Base-by-base conservation (phyloP, 2,797 vertebrate genomes). In the Lateolabrax maculatus region DNA sequence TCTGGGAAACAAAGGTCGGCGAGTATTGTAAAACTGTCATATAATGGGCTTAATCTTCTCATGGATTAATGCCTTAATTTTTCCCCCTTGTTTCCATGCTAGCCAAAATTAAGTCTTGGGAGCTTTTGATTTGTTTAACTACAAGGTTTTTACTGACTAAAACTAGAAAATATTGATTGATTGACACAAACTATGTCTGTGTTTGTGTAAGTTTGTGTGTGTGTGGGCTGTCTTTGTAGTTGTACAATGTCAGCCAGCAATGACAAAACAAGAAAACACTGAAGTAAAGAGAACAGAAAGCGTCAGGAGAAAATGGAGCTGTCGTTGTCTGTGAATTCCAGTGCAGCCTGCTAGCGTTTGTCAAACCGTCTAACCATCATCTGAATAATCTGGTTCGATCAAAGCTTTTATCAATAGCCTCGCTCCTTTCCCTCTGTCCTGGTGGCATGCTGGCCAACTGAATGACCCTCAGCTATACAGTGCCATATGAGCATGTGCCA, bases 391-490 rank as follows among this genome's bases (percentile, higher is more conserved):
- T 15, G 65, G 62, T 85, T 87, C 65, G 36, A 75, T 87, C 76
- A 83, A 62, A 78, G 51, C 75, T 85, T 34, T 84, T 77, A 84
- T 89, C 71, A 85, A 76, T 83, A 64, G 57, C 56, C 66, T 57
- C 11, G 10, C 51, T 74, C 58, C 46, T 74, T 63, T 79, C 53
- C 27, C 53, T 74, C 71, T 84, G 83, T 84, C 71, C 84, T 78
- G 78, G 64, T 86, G 84, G 79, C 63, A 77, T 46, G 71, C 55
- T 63, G 84, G 80, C 67, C 68, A 79, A 70, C 69, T 60, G 25
- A 80, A 52, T 91, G 89, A 88, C 89, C 85, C 83, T 73, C 71
- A 66, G 74, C 71, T 60, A 68, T 63, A 65, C 25, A 34, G 39
- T 16, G 60, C 62, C 61, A 12, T 62, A 67, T 74, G 65, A 84